Evolutionary conservation across 2,888 invertebrate species (phyloP), one percentile per base, ranked within the genome.

Genomic region (Syritta pipiens): DNA sequence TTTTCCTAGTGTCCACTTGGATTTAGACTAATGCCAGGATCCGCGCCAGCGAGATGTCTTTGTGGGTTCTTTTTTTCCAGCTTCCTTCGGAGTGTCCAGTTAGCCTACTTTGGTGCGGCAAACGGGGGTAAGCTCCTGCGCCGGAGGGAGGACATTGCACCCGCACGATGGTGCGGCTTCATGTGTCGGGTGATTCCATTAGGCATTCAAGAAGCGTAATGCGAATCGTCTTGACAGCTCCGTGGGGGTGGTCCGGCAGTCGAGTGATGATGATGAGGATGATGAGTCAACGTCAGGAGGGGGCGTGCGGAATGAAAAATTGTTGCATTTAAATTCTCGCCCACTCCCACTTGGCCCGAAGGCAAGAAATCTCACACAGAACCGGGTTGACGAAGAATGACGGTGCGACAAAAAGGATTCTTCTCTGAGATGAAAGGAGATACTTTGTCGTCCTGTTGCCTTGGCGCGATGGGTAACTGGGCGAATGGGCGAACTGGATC

Each of bases 181-280:
- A 72, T 53, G 60, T 79, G 67, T 57, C 79, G 74, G 62, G 74
- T 67, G 79, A 74, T 67, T 74, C 60, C 67, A 57, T 79, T 79
- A 74, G 35, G 57, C 49, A 72, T 79, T 74, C 79, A 48, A 53
- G 65, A 10, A 65, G 59, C 32, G 77, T 40, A 77, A 59, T 48
- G 26, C 30, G 65, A 79, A 44, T 67, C 26, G 12, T 67, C 40
- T 22, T 60, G 72, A 57, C 69, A 67, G 60, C 35, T 12, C 32
- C n/a, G n/a, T n/a, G n/a, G n/a, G n/a, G n/a, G n/a, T n/a, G n/a
- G n/a, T n/a, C n/a, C n/a, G n/a, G n/a, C n/a, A n/a, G n/a, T n/a
- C 53, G 53, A 77, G 40, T 44, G 67, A 74, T 74, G 74, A 62
- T 74, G 49, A 79, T 67, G 74, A 60, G 42, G 32, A 62, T 49